Percentiles rank a stretch among this genome's conserved stretches.
phyloP scores from a whole-genome alignment of 2,113 vertebrate genomes.

The Ceuthmochares aereus region DNA sequence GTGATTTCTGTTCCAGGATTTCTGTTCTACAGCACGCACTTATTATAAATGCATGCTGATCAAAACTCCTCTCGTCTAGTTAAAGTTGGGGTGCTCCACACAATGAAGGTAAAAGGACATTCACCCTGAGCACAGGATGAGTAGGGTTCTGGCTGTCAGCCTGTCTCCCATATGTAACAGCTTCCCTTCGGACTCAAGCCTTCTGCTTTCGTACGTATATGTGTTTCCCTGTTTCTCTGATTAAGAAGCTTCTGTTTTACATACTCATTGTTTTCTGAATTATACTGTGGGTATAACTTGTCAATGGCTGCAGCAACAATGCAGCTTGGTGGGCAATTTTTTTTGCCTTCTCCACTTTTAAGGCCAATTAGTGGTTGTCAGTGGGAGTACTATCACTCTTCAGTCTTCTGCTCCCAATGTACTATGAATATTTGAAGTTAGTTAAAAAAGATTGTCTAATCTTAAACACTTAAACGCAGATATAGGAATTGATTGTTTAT shows the following conservation, averaged over 20 bases:
- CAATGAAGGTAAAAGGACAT: not conserved
- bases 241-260: not conserved
- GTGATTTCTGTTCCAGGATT: not conserved
- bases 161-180: not conserved
- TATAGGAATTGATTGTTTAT: not conserved
- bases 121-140: not conserved
- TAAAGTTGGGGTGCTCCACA: not conserved
- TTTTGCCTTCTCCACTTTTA: not conserved
- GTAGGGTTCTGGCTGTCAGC: not conserved
- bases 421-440: not conserved
- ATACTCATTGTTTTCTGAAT: not conserved
- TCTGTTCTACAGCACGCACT: not conserved
- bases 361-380: not conserved
- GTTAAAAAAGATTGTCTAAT: not conserved
- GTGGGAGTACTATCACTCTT: not conserved
- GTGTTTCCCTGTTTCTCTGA: not conserved
- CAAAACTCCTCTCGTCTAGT: not conserved
- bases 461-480: not conserved
- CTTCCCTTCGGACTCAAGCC: not conserved
- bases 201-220: not conserved
- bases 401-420: not conserved
- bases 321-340: not conserved
- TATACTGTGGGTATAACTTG: not conserved
- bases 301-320: not conserved
- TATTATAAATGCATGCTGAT: fast-evolving